Base-by-base conservation (phyloP, 2,888 invertebrate genomes). In the Penaeus monodon region DNA sequence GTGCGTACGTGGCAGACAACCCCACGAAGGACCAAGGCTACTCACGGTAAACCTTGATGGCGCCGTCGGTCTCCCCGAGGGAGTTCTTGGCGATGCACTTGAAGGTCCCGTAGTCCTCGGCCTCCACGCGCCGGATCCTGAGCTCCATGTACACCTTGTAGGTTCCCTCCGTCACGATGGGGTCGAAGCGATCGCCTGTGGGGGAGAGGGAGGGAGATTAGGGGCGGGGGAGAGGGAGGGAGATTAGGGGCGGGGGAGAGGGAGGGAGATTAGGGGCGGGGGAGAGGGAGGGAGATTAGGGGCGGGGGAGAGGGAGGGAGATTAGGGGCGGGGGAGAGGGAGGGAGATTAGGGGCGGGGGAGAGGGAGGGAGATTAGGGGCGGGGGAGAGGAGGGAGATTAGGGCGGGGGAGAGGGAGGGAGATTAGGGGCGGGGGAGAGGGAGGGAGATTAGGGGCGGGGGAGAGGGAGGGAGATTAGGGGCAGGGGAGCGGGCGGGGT, bases 141-240 rank as follows among this genome's bases (percentile, higher is more conserved):
- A 88, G 88, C 81, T 86, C 86, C 88, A 88, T 88, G 84, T 86
- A 88, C 3, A 83, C 85, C 81, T 86, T 88, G 84, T 88, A 88
- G 66, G 88, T 84, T 57, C 68, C 81, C 77, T 88, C 86, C n/a
- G 85, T 65, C 22, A 88, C 85, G 63, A 86, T 88, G n/a, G 85
- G 78, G 33, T 88, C 88, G 80, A 84, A 84, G 44, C 86, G 73
- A n/a, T 88, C 88, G 44, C 81, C 88, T 88, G 86, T 3, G 44
- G 76, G 73, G 27, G 20, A 64, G 20, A 22, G n/a, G 77, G 49
- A 44, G 22, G 49, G 44, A 24, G 76, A 20, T 4, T 7, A 24
- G 29, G 64, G 78, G 57, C n/a, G n/a, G 20, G 8, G 63, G 27
- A 29, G 77, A 6, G 38, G 22, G 38, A 1, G 44, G 77, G 38